Evolutionary conservation across 2,113 vertebrate species (phyloP).

Genomic region (Onychostruthus taczanowskii): DNA sequence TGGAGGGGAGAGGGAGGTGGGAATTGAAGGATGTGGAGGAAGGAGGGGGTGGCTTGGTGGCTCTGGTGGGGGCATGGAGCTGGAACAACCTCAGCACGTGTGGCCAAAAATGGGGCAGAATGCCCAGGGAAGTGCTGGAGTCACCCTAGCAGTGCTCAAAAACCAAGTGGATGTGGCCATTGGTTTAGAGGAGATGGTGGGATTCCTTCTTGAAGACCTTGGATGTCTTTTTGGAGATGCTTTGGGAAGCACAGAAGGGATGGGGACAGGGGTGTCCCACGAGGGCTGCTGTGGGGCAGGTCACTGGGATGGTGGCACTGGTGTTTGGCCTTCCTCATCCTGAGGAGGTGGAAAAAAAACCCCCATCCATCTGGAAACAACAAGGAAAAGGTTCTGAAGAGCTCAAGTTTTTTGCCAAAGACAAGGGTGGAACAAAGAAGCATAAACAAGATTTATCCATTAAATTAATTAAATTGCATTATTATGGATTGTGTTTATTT

Average conservation of each 20-base stretch:
- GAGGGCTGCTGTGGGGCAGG: background rate
- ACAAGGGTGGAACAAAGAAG: background rate
- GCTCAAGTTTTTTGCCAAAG: background rate
- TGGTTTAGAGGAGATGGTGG: background rate
- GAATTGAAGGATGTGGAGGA: background rate
- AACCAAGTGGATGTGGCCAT: background rate
- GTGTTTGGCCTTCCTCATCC: background rate
- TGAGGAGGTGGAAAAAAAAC: background rate
- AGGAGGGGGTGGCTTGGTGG: background rate
- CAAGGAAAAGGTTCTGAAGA: background rate
- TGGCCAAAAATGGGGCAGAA: background rate
- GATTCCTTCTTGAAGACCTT: background rate
- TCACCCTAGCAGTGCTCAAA: background rate
- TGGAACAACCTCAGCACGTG: background rate
- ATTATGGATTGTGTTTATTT: conserved; percentile 42
- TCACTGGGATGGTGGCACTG: background rate
- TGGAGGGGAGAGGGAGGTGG: background rate
- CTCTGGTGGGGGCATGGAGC: background rate
- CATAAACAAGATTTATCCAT: conserved; percentile 39
- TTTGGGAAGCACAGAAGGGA: background rate
- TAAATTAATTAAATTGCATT: conserved; percentile 43
- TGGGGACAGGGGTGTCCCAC: background rate
- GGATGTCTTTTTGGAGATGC: background rate
- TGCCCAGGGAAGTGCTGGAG: background rate
- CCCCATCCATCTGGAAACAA: background rate